A percentile compares a stretch with the other conserved stretches of the same genome.
These are phyloP conservation scores for Latrodectus geometricus DNA, from an alignment of 1,140 invertebrate species.

Conservation along the genomic window DNA sequence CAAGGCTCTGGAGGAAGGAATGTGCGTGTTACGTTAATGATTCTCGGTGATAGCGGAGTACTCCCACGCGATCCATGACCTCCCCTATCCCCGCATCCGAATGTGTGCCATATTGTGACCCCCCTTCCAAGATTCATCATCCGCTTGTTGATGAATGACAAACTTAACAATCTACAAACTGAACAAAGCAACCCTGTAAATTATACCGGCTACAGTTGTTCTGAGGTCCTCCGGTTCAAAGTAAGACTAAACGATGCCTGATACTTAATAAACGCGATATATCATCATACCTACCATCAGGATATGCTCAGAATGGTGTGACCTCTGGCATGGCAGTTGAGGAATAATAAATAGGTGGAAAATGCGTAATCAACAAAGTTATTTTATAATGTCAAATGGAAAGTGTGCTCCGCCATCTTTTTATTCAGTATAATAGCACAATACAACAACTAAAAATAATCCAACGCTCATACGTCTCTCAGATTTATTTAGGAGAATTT, in stretches of 20 bases:
- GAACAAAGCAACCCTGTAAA: slow-evolving; percentile 35
- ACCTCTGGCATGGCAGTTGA: not conserved
- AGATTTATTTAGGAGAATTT: too few species aligned
- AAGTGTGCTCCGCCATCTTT: too few species aligned
- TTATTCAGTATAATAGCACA: too few species aligned
- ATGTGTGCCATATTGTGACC: slow-evolving; percentile 34
- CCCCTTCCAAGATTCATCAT: slow-evolving; percentile 45
- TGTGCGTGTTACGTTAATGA: slow-evolving; percentile 46
- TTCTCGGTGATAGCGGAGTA: slow-evolving; percentile 1
- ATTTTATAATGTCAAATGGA: too few species aligned
- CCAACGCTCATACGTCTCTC: too few species aligned
- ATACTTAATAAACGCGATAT: not conserved
- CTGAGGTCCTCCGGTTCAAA: not conserved
- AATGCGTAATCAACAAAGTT: too few species aligned
- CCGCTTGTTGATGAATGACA: slow-evolving; percentile 55
- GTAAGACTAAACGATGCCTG: not conserved
- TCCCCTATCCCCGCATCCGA: not conserved
- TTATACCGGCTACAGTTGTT: not conserved
- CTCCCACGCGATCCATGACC: not conserved
- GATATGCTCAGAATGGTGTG: not conserved
- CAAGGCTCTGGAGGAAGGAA: not conserved
- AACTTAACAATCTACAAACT: slow-evolving; percentile 52
- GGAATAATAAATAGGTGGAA: too few species aligned
- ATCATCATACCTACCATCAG: not conserved
- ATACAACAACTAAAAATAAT: too few species aligned